Percentiles rank a stretch among this genome's conserved stretches.
Conservation (phyloP, 2,888 invertebrate genomes). For the Beris chalybata region DNA sequence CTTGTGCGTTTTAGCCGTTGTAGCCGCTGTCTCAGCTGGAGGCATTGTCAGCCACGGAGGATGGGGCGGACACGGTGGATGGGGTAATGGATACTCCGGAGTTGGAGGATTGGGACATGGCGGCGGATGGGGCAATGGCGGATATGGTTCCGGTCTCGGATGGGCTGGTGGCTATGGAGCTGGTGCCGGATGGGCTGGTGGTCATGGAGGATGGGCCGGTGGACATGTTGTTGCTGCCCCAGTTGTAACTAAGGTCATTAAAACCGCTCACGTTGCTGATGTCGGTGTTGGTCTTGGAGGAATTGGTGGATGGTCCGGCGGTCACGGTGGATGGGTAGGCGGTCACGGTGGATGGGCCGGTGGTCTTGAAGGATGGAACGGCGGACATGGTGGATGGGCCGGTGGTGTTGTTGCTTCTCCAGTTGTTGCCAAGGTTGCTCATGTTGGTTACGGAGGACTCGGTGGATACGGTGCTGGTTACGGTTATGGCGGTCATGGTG, state of each 20-base stretch:
- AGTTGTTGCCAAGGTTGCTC: not conserved
- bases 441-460: not conserved
- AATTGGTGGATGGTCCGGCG: not conserved
- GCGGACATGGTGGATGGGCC: not conserved
- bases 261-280: not conserved
- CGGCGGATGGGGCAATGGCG: not conserved
- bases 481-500: not conserved
- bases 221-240: too few species aligned
- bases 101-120: slow-evolving; percentile 2
- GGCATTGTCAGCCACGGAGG: not conserved
- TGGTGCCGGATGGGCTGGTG: not conserved
- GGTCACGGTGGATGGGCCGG: slow-evolving; percentile 1
- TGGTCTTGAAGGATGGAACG: not conserved
- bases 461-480: slow-evolving; percentile 11
- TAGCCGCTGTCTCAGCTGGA: slow-evolving; percentile 20
- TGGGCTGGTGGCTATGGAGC: not conserved
- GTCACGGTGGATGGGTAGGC: not conserved
- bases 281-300: not conserved
- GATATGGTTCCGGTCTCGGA: not conserved
- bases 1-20: slow-evolving; percentile 11
- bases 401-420: not conserved
- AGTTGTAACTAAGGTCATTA: too few species aligned
- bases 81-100: not conserved
- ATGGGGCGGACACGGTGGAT: too few species aligned
- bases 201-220: too few species aligned